Evolutionary conservation across 2,113 vertebrate genomes (phyloP).

Genomic region (Onychostoma macrolepis): DNA sequence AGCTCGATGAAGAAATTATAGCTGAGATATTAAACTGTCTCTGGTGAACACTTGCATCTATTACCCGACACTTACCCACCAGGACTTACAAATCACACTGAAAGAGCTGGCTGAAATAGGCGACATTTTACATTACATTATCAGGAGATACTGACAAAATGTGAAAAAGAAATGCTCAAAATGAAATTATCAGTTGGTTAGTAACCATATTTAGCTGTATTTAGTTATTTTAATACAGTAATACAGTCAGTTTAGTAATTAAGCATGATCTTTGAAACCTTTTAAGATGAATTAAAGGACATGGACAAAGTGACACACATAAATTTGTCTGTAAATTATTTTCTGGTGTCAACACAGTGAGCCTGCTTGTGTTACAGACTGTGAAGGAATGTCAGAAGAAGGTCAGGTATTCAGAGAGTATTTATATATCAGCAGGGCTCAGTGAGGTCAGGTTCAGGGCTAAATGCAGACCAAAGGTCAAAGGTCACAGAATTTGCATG

Average conservation of each 20-base stretch:
- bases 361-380: not conserved
- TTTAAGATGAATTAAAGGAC: not conserved
- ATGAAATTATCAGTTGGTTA: not conserved
- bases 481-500: not conserved
- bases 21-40: slow-evolving; percentile 53
- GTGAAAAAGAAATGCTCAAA: not conserved
- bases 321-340: not conserved
- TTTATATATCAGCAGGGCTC: slow-evolving; percentile 25
- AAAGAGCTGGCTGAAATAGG: not conserved
- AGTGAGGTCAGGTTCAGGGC: not conserved
- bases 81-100: slow-evolving; percentile 16
- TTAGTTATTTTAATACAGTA: not conserved
- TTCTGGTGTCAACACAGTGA: not conserved
- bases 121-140: not conserved
- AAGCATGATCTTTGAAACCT: not conserved
- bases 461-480: slow-evolving; percentile 19
- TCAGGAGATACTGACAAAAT: not conserved
- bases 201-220: not conserved
- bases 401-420: slow-evolving; percentile 34
- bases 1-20: slow-evolving; percentile 55
- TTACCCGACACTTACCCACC: slow-evolving; percentile 7
- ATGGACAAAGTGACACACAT: too few relatives aligned
- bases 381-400: not conserved
- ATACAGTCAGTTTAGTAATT: not conserved
- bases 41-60: slow-evolving; percentile 30